phyloP scores from a whole-genome alignment of 2,797 vertebrate genomes.

The Malurus leucopterus region DNA sequence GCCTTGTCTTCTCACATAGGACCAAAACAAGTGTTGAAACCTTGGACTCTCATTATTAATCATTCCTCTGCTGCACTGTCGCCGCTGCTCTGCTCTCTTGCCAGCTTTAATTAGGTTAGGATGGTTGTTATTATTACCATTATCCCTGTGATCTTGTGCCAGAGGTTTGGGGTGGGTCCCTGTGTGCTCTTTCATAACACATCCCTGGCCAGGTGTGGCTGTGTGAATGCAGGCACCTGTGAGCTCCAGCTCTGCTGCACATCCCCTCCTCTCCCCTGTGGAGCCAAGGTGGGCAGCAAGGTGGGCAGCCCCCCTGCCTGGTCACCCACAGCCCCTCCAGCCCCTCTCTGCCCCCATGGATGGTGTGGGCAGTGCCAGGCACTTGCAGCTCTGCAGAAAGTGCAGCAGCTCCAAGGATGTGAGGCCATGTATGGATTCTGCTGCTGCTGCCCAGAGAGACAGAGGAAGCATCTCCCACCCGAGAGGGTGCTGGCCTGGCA shows the following conservation, averaged over 20 bases:
- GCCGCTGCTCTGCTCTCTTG: neutral
- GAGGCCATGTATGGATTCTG: neutral
- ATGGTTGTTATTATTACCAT: neutral
- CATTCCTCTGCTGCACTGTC: neutral
- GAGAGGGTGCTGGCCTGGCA: neutral
- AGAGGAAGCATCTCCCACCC: neutral
- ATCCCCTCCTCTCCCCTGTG: rapidly evolving
- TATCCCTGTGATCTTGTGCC: slow-evolving; percentile 45
- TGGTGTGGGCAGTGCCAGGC: neutral
- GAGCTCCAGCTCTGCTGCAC: rapidly evolving
- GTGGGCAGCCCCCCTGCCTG: neutral
- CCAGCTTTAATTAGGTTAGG: slow-evolving; percentile 24
- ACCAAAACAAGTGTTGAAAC: slow-evolving; percentile 40
- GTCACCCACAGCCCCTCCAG: neutral
- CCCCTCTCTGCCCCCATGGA: rapidly evolving
- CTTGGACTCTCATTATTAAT: neutral
- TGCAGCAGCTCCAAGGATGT: neutral
- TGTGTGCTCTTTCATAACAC: neutral
- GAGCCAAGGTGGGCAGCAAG: neutral
- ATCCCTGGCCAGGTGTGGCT: neutral
- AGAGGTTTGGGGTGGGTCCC: slow-evolving; percentile 20
- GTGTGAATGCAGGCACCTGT: neutral
- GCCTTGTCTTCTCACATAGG: neutral
- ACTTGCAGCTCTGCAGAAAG: neutral
- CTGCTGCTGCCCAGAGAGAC: neutral